These are phyloP conservation scores for Thryonomys swinderianus DNA, from an alignment of 2,113 vertebrate genomes.

Conservation along the genomic window DNA sequence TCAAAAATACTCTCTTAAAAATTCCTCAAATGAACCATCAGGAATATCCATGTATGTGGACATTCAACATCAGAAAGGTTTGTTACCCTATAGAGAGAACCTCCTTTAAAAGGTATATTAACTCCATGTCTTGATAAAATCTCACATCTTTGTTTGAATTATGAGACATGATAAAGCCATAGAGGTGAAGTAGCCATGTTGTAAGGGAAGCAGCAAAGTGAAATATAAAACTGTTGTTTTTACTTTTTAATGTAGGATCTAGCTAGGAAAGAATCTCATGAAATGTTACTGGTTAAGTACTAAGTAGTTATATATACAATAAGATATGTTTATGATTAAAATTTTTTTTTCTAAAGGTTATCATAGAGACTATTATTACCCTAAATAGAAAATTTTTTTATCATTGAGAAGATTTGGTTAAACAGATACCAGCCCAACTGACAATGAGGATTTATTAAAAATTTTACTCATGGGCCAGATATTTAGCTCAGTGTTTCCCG, in stretches of 20 bases:
- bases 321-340: background rate
- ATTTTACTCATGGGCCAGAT: background rate
- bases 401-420: background rate
- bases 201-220: background rate
- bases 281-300: background rate
- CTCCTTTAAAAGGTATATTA: background rate
- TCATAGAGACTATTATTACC: background rate
- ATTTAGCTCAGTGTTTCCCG: too few species aligned
- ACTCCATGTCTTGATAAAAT: background rate
- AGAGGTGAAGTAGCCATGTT: background rate
- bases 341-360: conserved; percentile 18
- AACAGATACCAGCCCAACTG: background rate
- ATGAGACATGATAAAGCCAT: background rate
- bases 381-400: conserved; percentile 14
- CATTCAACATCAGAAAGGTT: background rate
- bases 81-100: background rate
- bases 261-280: background rate
- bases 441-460: conserved; percentile 12
- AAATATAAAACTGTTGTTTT: background rate
- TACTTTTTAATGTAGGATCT: background rate
- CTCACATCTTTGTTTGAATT: conserved; percentile 2
- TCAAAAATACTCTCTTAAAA: conserved; percentile 39
- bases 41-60: background rate
- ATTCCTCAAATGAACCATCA: background rate
- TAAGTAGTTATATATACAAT: background rate